Evolutionary conservation across 1,140 invertebrate species (phyloP), one percentile per base, ranked within the genome.

Genomic region (Drosophila sturtevanti): DNA sequence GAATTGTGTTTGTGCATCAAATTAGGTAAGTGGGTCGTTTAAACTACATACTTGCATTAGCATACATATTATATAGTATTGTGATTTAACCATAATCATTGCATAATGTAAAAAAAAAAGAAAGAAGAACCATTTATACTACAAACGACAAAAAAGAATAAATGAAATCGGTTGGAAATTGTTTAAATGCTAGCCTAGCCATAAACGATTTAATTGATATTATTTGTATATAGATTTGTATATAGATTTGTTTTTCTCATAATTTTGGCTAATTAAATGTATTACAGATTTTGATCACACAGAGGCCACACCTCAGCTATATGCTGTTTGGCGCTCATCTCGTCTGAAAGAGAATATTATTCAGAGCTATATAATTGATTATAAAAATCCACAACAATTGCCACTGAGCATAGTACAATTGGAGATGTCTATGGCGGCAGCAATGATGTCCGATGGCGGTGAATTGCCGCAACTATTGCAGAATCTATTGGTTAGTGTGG

Each of bases 401-500:
- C 81, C 82, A 67, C 63, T 87, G 72, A 87, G 84, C 41, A 62
- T 80, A 67, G 68, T 89, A 4, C 84, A 77, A 24, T 73, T 87
- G 38, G 84, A 89, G 68, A 89, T 87, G 82, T 73, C 84, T 61
- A 87, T 69, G 79, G 84, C 79, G 41, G 71, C 81, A 59, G 72
- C 80, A 63, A 68, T 77, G 72, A 56, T 73, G 4, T 35, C 59
- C 16, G 72, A 76, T 44, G 51, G 73, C 61, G 92, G 93, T 24
- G 94, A 94, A 37, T 80, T 95, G 44, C 94, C 94, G 16, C 93
- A 94, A 64, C 92, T 95, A 64, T 92, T 95, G 62, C 93, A 94
- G 72, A 94, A 93, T 77, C 92, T 95, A 22, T 90, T 95, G 41
- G 93, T 95, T 18, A 94, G 94, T 55, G 94, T 95, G 21, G 95